Percentiles rank a stretch among this genome's conserved stretches.
Evolutionary conservation across 2,113 vertebrate genomes (phyloP).

Genomic region (Pavo muticus): DNA sequence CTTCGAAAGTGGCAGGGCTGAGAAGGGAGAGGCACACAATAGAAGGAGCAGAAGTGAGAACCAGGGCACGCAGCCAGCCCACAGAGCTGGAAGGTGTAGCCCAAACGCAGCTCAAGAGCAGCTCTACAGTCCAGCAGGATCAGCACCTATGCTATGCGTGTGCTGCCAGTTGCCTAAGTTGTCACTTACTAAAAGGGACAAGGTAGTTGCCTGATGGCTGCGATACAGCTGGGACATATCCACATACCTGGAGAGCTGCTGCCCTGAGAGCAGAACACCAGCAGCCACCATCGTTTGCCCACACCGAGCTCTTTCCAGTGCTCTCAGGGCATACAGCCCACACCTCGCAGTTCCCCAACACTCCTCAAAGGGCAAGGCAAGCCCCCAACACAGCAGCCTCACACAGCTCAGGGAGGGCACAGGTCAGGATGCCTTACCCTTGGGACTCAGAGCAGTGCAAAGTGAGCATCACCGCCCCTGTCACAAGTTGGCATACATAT

Average conservation of each 20-base stretch:
- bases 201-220: neutral
- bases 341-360: neutral
- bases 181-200: neutral
- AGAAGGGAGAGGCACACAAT: neutral
- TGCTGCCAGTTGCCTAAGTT: neutral
- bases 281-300: neutral
- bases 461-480: rapidly evolving
- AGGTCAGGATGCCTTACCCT: neutral
- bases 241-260: neutral
- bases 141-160: neutral
- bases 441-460: neutral
- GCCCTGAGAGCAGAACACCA: neutral
- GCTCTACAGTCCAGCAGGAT: neutral
- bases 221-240: neutral
- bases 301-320: neutral
- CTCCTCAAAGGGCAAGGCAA: neutral
- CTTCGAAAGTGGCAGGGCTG: neutral
- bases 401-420: neutral
- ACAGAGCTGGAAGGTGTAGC: rapidly evolving
- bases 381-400: neutral
- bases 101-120: neutral
- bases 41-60: neutral
- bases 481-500: neutral
- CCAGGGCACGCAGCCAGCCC: neutral
- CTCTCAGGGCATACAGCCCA: rapidly evolving